Percentiles rank a stretch among this genome's conserved stretches.
These are phyloP conservation scores for Nilaparvata lugens DNA, from an alignment of 1,140 invertebrate genomes.

Conservation along the genomic window DNA sequence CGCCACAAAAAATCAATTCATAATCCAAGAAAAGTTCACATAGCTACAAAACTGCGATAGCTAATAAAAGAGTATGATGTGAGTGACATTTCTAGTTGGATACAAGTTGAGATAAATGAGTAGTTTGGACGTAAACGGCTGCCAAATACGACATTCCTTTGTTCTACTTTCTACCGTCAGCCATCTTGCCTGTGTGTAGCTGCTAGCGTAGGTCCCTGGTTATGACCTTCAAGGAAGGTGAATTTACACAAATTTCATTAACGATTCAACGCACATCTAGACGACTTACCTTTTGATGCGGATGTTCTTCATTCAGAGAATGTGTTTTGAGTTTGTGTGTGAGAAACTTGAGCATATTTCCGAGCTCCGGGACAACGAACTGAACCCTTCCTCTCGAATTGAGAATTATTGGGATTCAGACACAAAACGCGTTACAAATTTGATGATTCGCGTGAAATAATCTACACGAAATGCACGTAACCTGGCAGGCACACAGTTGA, in stretches of 20 bases:
- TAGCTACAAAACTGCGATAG: too few relatives aligned
- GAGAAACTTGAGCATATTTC: conserved; percentile 68
- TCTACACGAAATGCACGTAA: background rate
- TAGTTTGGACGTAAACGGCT: background rate
- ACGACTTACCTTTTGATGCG: conserved; percentile 50
- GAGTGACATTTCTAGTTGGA: too few relatives aligned
- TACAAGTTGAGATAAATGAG: too few relatives aligned
- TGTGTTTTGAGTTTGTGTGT: conserved; percentile 69
- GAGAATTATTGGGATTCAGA: conserved; percentile 22
- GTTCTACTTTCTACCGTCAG: conserved; percentile 26
- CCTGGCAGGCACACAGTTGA: background rate
- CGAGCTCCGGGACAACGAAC: conserved; percentile 21
- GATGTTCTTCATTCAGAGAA: conserved; percentile 66
- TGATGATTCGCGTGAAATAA: background rate
- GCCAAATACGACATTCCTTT: conserved; percentile 18
- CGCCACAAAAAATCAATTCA: too few relatives aligned
- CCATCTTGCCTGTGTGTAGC: conserved; percentile 27
- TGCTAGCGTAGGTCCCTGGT: conserved; percentile 18
- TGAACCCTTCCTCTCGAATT: conserved; percentile 6
- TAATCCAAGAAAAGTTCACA: too few relatives aligned
- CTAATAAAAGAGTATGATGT: too few relatives aligned
- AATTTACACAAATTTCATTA: conserved; percentile 12
- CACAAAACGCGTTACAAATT: background rate
- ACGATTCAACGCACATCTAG: conserved; percentile 18
- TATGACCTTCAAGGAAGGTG: conserved; percentile 28